phyloP scores from a whole-genome alignment of 2,113 vertebrate species.

The Dicerorhinus sumatrensis region DNA sequence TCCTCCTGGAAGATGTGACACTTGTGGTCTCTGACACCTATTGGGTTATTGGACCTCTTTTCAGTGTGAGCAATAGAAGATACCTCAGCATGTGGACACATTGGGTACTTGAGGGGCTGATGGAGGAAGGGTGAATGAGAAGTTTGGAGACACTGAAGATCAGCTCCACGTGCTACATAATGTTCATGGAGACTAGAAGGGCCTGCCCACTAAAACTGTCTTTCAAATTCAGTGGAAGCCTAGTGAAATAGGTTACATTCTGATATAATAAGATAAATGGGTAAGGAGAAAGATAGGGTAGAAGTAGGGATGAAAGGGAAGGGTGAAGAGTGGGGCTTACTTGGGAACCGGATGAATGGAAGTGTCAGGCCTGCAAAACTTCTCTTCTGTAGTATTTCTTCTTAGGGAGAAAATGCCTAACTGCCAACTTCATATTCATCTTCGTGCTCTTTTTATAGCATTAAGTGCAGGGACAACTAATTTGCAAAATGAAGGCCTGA shows the following conservation, averaged over 20 bases:
- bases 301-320: background rate
- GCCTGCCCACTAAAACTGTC: background rate
- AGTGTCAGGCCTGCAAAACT: background rate
- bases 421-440: background rate
- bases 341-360: background rate
- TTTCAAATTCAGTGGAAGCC: background rate
- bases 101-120: background rate
- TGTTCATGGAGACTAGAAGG: background rate
- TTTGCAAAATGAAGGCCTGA: background rate
- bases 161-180: background rate
- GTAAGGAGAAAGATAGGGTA: background rate
- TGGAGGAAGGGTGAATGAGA: background rate
- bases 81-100: background rate
- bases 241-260: background rate
- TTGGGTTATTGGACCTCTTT: background rate
- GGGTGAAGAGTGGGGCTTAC: background rate
- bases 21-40: background rate
- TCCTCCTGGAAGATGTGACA: background rate
- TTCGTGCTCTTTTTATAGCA: conserved; percentile 20
- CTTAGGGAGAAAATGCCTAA: background rate
- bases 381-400: background rate
- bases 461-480: background rate
- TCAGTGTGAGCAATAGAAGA: background rate
- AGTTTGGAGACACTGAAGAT: background rate
- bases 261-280: background rate